Evolutionary conservation across 2,888 invertebrate genomes (phyloP), one percentile per base, ranked within the genome.

Genomic region (Amphimallon solstitiale): DNA sequence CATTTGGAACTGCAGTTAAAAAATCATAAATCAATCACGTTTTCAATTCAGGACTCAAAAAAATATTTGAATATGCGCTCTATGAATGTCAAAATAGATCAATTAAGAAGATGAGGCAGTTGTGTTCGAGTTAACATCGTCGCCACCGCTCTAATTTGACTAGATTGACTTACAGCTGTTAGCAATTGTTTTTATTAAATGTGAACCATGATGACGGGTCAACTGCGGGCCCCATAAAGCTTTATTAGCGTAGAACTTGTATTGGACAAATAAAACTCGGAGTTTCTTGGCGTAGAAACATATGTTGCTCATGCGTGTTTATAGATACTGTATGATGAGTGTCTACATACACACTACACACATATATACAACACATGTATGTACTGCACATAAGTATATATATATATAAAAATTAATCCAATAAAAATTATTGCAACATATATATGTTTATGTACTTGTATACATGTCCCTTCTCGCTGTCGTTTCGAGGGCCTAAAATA

Each of bases 151-250:
- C 66, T 78, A 78, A 79, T 78, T 78, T 77, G 77, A 75, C 77
- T 78, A 76, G 76, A 79, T 79, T 79, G 77, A 77, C 74, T 73
- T 77, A 78, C 80, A 80, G 79, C 79, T 80, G 78, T 75, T 72
- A 75, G 74, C 79, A 80, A 80, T 80, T 80, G 80, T 78, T 78
- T 79, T 78, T 77, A 80, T 80, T 80, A 76, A 77, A 73, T 73
- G 73, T 75, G 75, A 72, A 75, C 76, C 56, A 56, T 29, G 74
- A 69, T 75, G 68, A 71, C 76, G 76, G 77, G 77, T 77, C 77
- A 78, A 76, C 70, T 54, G 63, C 60, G 46, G 56, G 48, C 56
- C 66, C 56, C 54, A 43, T 66, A 56, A 56, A 56, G 43, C 56
- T 56, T 56, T 40, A 56, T 56, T 56, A 56, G 43, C 37, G 23